These are phyloP conservation scores for Patella caerulea DNA, from an alignment of 2,888 invertebrate species.

Conservation along the genomic window DNA sequence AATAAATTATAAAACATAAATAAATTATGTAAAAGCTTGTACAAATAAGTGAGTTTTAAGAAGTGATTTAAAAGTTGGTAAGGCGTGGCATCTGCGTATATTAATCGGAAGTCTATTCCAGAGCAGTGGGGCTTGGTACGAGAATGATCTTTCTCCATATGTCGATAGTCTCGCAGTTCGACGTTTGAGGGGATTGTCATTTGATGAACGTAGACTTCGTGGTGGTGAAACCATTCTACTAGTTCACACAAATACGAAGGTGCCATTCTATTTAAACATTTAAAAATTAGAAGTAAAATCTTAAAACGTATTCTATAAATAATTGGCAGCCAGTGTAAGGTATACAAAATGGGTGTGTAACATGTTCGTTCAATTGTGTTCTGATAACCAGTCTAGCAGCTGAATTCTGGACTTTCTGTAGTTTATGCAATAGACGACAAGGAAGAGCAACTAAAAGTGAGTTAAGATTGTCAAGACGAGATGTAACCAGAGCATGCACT, in stretches of 20 bases:
- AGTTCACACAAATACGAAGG: background rate
- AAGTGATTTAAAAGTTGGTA: background rate
- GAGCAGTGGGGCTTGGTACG: background rate
- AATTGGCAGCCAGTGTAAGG: background rate
- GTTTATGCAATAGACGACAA: too few relatives aligned
- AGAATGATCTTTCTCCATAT: slow-evolving; percentile 1
- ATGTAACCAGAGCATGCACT: too few relatives aligned
- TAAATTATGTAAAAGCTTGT: background rate
- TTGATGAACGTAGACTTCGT: background rate
- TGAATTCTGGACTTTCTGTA: too few relatives aligned
- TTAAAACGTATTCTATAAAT: background rate
- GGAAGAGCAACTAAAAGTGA: too few relatives aligned
- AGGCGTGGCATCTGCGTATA: background rate
- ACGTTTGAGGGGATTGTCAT: background rate
- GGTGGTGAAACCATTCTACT: too few relatives aligned
- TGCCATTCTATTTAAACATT: background rate
- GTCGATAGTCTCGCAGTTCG: background rate
- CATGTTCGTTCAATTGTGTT: too few relatives aligned
- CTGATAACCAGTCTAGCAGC: too few relatives aligned
- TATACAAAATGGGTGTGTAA: background rate
- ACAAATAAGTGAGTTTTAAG: slow-evolving; percentile 1
- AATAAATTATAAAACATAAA: too few relatives aligned
- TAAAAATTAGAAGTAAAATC: background rate
- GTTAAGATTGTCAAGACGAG: too few relatives aligned
- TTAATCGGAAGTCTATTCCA: background rate